Evolutionary conservation across 2,888 invertebrate genomes (phyloP).

Genomic region (Tanytarsus gracilentus): DNA sequence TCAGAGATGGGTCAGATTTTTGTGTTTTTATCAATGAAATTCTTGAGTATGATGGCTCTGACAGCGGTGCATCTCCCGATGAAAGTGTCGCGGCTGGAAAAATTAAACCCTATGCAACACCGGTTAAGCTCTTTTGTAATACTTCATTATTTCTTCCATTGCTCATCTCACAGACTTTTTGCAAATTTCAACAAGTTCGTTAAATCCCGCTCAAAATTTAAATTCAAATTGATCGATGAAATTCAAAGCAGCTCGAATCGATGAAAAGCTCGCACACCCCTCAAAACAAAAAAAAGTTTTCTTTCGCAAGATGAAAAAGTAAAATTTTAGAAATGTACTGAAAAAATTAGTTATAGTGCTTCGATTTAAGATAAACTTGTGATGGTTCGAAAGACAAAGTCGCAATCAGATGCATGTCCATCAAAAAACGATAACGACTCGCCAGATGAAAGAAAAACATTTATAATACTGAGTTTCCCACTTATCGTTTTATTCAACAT

Average conservation of each 20-base stretch:
- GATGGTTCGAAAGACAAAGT: constrained; percentile 27
- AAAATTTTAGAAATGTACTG: neutral
- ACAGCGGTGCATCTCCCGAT: constrained; percentile 94
- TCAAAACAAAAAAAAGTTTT: neutral
- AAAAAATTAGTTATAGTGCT: neutral
- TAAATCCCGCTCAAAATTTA: no score
- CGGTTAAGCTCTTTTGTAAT: constrained; percentile 90
- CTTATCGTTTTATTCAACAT: constrained; percentile 79
- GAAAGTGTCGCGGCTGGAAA: constrained; percentile 99
- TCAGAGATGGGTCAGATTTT: constrained; percentile 97
- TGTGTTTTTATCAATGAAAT: constrained; percentile 92
- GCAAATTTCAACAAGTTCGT: constrained; percentile 61
- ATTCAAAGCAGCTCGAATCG: no score
- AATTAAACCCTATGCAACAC: constrained; percentile 75
- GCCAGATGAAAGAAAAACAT: constrained; percentile 48
- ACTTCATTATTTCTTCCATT: constrained; percentile 90
- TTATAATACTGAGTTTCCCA: constrained; percentile 81
- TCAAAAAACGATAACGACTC: constrained; percentile 10
- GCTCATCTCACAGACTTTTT: constrained; percentile 93
- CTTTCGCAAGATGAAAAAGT: neutral
- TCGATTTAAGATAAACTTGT: neutral
- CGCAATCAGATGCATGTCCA: constrained; percentile 14
- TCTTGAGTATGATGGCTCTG: constrained; percentile 94
- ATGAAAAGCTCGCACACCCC: no score
- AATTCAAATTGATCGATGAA: no score